Conservation (phyloP, 2,113 vertebrate genomes). For the Phylloscopus trochilus region DNA sequence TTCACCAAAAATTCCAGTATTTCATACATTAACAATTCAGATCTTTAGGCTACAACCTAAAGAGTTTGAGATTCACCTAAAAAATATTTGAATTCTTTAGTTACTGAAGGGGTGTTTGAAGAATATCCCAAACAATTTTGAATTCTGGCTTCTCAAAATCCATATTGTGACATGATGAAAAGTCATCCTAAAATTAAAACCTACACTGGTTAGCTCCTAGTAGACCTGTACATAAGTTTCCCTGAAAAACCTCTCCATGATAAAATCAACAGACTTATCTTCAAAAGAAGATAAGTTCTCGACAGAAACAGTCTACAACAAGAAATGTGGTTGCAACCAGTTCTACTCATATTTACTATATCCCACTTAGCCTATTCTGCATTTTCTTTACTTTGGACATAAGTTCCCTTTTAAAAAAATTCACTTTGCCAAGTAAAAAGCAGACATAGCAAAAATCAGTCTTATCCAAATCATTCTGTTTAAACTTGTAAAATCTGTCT, state of each 20-base stretch:
- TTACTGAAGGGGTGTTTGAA: not conserved
- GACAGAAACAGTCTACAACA: not conserved
- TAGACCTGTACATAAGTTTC: not conserved
- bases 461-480: not conserved
- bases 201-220: fast-evolving
- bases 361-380: not conserved
- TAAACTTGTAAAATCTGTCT: not conserved
- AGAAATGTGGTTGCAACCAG: not conserved
- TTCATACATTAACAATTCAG: not conserved
- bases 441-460: not conserved
- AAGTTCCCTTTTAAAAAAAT: not conserved
- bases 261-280: not conserved
- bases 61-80: not conserved
- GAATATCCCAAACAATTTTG: not conserved
- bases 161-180: not conserved
- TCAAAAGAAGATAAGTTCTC: not conserved
- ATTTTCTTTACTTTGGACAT: not conserved
- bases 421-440: not conserved
- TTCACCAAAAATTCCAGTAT: not conserved
- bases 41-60: not conserved
- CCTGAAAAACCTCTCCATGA: not conserved
- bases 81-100: not conserved
- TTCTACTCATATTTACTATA: not conserved
- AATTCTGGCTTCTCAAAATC: not conserved
- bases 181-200: not conserved